These are phyloP conservation scores for Vesta saturnalis DNA, from an alignment of 2,888 invertebrate genomes.

Conservation along the genomic window DNA sequence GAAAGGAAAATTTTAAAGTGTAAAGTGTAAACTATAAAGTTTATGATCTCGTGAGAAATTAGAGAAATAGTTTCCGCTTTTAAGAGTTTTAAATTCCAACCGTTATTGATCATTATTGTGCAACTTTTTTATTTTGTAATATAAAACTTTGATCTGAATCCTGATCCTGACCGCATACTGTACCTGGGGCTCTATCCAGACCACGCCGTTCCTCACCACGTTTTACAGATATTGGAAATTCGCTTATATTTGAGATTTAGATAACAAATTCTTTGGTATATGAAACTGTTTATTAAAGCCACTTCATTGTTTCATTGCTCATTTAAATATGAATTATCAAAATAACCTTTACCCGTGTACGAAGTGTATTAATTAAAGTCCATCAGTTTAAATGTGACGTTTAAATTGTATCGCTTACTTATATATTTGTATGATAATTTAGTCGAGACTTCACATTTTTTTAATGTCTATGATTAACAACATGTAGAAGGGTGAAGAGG, in stretches of 20 bases:
- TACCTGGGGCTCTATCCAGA: slow-evolving; percentile 34
- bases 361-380: slow-evolving; percentile 20
- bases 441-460: slow-evolving; percentile 18
- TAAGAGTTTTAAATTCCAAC: slow-evolving; percentile 20
- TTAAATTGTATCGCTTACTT: slow-evolving; percentile 20
- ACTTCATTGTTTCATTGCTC: slow-evolving; percentile 20
- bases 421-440: slow-evolving; percentile 23
- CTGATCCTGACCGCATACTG: slow-evolving; percentile 32
- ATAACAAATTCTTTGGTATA: slow-evolving; percentile 24
- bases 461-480: slow-evolving; percentile 14
- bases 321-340: too few relatives aligned
- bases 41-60: slow-evolving; percentile 8
- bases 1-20: too few relatives aligned
- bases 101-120: slow-evolving; percentile 29
- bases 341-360: neutral
- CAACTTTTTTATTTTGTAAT: slow-evolving; percentile 25
- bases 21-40: too few relatives aligned
- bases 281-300: slow-evolving; percentile 17
- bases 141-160: slow-evolving; percentile 31
- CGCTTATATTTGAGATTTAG: slow-evolving; percentile 33
- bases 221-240: slow-evolving; percentile 33
- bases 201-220: slow-evolving; percentile 25
- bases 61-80: slow-evolving; percentile 2
- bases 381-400: slow-evolving; percentile 21
- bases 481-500: neutral